A percentile compares a stretch with the other conserved stretches of the same genome.
These are phyloP conservation scores for Nyctereutes procyonoides DNA, from an alignment of 2,113 vertebrate species.

Conservation along the genomic window DNA sequence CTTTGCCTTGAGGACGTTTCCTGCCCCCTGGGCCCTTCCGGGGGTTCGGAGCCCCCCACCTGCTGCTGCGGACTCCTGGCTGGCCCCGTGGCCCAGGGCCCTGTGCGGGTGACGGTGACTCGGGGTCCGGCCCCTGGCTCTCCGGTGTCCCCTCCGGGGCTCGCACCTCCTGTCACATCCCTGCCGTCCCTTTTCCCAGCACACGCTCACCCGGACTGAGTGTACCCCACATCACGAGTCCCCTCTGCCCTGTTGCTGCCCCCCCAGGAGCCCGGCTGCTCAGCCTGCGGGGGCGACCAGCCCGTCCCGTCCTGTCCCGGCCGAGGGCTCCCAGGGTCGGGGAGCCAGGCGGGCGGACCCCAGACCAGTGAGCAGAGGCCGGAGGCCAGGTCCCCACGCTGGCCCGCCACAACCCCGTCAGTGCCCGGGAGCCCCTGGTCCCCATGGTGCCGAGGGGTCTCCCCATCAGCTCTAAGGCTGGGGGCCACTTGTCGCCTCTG, in stretches of 20 bases:
- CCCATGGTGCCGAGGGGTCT: fast-evolving
- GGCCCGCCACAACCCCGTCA: fast-evolving
- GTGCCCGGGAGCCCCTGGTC: neutral
- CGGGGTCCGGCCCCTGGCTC: too few relatives aligned
- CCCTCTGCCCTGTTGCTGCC: neutral
- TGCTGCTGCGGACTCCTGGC: neutral
- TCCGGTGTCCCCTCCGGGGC: neutral
- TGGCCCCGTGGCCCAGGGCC: neutral
- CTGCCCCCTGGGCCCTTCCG: neutral
- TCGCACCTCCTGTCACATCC: fast-evolving
- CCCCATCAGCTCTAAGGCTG: too few relatives aligned
- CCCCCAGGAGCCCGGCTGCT: neutral
- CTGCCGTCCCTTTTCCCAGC: fast-evolving
- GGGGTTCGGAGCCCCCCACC: neutral
- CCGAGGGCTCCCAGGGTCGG: fast-evolving
- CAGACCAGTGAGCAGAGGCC: neutral
- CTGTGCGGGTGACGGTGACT: fast-evolving
- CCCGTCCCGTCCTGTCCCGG: neutral
- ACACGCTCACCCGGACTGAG: fast-evolving
- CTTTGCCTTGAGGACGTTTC: neutral
- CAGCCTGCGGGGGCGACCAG: neutral
- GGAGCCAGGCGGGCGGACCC: neutral
- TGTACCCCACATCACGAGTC: neutral
- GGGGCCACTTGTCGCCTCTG: neutral
- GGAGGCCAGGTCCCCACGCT: too few relatives aligned